Base-by-base conservation (phyloP, 2,888 invertebrate genomes). In the Chironomus riparius region DNA sequence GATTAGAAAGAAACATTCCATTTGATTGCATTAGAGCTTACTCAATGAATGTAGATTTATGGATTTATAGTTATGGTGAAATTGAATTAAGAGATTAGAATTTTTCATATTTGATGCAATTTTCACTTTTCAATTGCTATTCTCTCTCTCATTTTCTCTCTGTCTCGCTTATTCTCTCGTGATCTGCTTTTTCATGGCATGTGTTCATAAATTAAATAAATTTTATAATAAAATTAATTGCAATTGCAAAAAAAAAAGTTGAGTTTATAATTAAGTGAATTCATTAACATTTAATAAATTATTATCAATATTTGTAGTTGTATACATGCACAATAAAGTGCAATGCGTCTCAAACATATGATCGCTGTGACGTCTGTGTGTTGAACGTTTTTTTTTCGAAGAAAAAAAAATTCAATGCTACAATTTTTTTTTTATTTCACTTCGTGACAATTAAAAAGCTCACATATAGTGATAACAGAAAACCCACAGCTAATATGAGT, bases 401-500 rank as follows among this genome's bases (percentile, higher is more conserved):
- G 50, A 50, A 15, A 50, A 50, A 15, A 50, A 15, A 50, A 50
- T 56, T 56, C 56, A 18, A 56, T 65, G 65, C 13, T 65, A 24
- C 24, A 24, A 24, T 13, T 24, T 18, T 22, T n/a, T 22, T 12
- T 62, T 65, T 13, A 6, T 56, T 18, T n/a, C 18, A n/a, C 15
- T 56, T 21, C 18, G 65, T 65, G 65, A 65, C 22, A 65, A 65
- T 65, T 65, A 65, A 65, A 56, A 56, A 65, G 56, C 21, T 65
- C 22, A 65, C 21, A 56, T 15, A 56, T 65, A 65, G 65, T 65
- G 65, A 65, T 65, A 65, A 65, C 65, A 21, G 28, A 68, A 68
- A 68, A 68, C 28, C n/a, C 28, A 38, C 47, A 47, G 68, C 68
- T 68, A 68, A 68, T 68, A 68, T 68, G 68, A 38, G 68, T 68